Evolutionary conservation across 2,113 vertebrate genomes (phyloP), one percentile per base, ranked within the genome.

Genomic region (Urocitellus parryii): DNA sequence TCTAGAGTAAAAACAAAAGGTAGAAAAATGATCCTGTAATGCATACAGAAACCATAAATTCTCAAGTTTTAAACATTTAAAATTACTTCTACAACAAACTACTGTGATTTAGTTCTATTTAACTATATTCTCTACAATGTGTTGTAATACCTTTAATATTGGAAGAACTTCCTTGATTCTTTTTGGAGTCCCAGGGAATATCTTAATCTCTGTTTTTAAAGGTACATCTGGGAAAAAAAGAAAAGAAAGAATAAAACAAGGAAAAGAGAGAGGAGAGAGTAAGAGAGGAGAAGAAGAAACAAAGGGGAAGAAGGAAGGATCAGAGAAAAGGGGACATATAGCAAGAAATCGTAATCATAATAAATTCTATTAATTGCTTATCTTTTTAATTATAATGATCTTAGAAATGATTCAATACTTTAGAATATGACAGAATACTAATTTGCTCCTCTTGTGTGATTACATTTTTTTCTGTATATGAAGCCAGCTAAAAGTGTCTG

Each of bases 111-210:
- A 22, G 77, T 58, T 53, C 34, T 83, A 86, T 63, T 63, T 87
- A 85, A 90, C 17, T 78, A 2, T 68, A 91, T 88, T 93, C 91
- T 91, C 65, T 89, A 90, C 76, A 93, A 63, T 79, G 84, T 78
- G 48, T 80, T 79, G 14, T 56, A 93, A 51, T 97, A 98, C 96
- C 97, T 98, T 96, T 88, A 98, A 79, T 92, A 98, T 74, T 76
- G 96, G 97, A 82, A 97, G 90, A 94, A 65, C 11, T 65, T 97
- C 93, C 0, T 6, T 10, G 32, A 7, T 56, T 32, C 72, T 83
- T 34, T 94, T 94, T 0, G 29, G 24, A 84, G 42, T 39, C 4
- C 32, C 91, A 20, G 13, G 11, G 22, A n/a, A 32, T 65, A 96
- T 91, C 7, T 72, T 25, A 12, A 4, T 39, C 5, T 1, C n/a